phyloP scores from a whole-genome alignment of 2,113 vertebrate genomes.

The Puffinus mauretanicus region DNA sequence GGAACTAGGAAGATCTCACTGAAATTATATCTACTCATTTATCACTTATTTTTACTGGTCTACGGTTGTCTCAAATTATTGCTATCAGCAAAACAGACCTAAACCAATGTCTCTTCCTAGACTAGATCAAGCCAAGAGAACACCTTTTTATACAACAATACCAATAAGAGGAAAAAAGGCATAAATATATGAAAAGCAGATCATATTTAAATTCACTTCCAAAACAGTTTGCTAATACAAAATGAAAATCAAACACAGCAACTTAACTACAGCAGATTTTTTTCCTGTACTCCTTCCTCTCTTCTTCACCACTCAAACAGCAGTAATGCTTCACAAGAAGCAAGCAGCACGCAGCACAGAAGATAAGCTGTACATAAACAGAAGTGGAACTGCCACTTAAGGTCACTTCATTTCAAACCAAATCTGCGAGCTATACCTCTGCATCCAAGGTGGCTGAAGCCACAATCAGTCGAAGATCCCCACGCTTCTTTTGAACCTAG shows the following conservation, averaged over 20 bases:
- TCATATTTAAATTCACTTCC: neutral
- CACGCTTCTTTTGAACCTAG: conserved; percentile 95
- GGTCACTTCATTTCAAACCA: neutral
- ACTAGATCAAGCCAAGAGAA: neutral
- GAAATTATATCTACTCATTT: neutral
- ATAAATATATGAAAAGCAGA: neutral
- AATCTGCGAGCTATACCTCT: conserved; percentile 77
- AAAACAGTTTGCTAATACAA: neutral
- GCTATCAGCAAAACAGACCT: neutral
- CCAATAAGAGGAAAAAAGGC: neutral
- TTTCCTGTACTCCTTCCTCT: neutral
- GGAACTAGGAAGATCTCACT: neutral
- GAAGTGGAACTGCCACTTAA: neutral
- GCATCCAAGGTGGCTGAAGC: conserved; percentile 98
- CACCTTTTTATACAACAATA: neutral
- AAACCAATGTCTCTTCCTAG: neutral
- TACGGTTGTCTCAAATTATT: neutral
- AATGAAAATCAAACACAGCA: neutral
- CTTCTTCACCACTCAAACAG: neutral
- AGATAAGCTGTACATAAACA: neutral
- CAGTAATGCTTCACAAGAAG: neutral
- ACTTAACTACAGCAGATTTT: neutral
- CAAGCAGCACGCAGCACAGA: neutral
- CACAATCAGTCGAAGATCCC: conserved; percentile 91
- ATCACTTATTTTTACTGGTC: neutral